These are phyloP conservation scores for Lycodopsis pacificus DNA, from an alignment of 2,797 vertebrate genomes.

Conservation along the genomic window DNA sequence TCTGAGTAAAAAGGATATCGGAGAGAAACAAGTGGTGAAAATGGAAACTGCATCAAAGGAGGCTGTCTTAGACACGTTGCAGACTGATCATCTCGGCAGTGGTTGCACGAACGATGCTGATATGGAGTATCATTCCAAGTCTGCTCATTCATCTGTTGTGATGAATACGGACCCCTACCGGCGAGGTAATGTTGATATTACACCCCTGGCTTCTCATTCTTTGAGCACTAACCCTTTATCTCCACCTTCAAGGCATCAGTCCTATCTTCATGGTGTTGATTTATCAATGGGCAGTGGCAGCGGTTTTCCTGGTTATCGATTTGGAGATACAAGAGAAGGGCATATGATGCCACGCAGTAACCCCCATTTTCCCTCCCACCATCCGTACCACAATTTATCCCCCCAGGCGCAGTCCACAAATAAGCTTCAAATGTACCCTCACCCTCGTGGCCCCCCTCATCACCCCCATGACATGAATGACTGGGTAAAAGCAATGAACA, in stretches of 20 bases:
- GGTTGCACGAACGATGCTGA: constrained; percentile 68
- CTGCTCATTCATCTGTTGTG: constrained; percentile 70
- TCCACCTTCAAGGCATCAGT: constrained; percentile 79
- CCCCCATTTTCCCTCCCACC: constrained; percentile 79
- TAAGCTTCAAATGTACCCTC: constrained; percentile 84
- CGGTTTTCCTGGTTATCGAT: constrained; percentile 78
- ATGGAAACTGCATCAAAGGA: constrained; percentile 72
- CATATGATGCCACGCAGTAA: constrained; percentile 70
- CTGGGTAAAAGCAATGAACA: constrained; percentile 82
- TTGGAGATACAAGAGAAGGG: constrained; percentile 79
- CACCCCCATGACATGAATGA: constrained; percentile 79
- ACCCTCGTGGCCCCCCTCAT: constrained; percentile 76
- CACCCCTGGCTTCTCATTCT: constrained; percentile 68
- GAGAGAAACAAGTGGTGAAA: constrained; percentile 78
- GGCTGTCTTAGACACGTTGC: constrained; percentile 54
- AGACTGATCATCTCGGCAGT: constrained; percentile 65
- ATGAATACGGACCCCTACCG: constrained; percentile 78
- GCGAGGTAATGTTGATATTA: constrained; percentile 69
- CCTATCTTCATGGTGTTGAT: constrained; percentile 82
- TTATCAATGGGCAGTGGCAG: constrained; percentile 67
- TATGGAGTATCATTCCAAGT: constrained; percentile 73
- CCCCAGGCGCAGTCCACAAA: constrained; percentile 73
- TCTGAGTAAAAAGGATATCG: constrained; percentile 75
- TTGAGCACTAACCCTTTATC: constrained; percentile 78
- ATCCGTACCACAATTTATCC: constrained; percentile 78